Conservation (phyloP, 2,888 invertebrate genomes). For the Drosophila lutescens region DNA sequence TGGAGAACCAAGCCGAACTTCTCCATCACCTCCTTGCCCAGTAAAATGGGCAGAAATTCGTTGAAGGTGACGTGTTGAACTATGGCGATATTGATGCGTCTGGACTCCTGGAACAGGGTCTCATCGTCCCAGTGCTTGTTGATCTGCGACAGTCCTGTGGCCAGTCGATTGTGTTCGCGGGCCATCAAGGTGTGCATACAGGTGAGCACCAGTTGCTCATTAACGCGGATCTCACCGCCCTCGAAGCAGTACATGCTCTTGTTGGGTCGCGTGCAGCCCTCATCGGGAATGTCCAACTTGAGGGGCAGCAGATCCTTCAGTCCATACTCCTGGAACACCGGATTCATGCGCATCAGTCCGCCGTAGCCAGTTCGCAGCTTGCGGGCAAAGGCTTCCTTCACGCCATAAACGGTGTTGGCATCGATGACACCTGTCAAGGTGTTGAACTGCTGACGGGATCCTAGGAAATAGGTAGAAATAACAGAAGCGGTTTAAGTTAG, state of each 20-base stretch:
- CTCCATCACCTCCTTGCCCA: slow-evolving; percentile 96
- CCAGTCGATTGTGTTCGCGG: slow-evolving; percentile 94
- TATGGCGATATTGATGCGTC: slow-evolving; percentile 93
- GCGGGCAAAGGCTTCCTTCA: slow-evolving; percentile 92
- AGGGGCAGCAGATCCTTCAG: slow-evolving; percentile 94
- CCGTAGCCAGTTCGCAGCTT: slow-evolving; percentile 93
- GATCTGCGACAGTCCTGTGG: slow-evolving; percentile 89
- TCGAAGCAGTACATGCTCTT: slow-evolving; percentile 96
- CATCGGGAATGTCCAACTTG: slow-evolving; percentile 95
- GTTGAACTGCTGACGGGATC: slow-evolving; percentile 90
- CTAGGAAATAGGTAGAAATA: neutral
- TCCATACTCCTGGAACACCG: slow-evolving; percentile 93
- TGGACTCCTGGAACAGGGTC: slow-evolving; percentile 93
- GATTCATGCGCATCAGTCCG: slow-evolving; percentile 94
- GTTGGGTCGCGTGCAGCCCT: slow-evolving; percentile 95
- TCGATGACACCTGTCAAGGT: slow-evolving; percentile 94
- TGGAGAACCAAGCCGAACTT: slow-evolving; percentile 93
- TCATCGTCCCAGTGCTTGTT: slow-evolving; percentile 98
- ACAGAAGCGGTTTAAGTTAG: too few species aligned
- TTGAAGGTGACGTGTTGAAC: slow-evolving; percentile 96
- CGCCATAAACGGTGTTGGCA: slow-evolving; percentile 95
- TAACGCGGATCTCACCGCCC: slow-evolving; percentile 96
- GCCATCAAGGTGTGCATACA: slow-evolving; percentile 97
- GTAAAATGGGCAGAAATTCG: slow-evolving; percentile 94
- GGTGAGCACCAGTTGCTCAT: slow-evolving; percentile 94